Evolutionary conservation across 2,888 invertebrate species (phyloP).

Genomic region (Resseliella maxima): DNA sequence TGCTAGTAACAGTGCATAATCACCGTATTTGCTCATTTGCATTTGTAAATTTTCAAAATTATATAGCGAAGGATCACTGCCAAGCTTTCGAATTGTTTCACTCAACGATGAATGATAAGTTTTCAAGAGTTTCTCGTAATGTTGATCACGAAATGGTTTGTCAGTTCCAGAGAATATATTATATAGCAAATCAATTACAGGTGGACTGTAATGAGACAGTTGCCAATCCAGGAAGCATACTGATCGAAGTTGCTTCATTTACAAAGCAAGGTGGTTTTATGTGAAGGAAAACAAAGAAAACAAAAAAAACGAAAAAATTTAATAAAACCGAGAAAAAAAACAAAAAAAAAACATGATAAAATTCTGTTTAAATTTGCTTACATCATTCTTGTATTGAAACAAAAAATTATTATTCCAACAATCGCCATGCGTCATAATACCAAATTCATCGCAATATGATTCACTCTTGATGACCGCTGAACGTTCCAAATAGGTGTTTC

Average conservation of each 20-base stretch:
- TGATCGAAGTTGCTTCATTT: constrained; percentile 59
- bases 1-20: constrained; percentile 63
- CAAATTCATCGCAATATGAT: constrained; percentile 59
- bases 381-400: constrained; percentile 56
- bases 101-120: constrained; percentile 37
- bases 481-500: constrained; percentile 35
- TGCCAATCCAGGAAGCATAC: constrained; percentile 65
- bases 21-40: constrained; percentile 62
- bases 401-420: constrained; percentile 59
- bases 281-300: background rate
- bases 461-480: no score
- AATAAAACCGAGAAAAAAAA: no score
- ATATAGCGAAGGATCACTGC: constrained; percentile 29
- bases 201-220: constrained; percentile 64
- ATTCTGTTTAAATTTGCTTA: background rate
- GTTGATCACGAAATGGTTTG: constrained; percentile 61
- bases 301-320: background rate
- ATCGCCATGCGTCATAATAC: constrained; percentile 58
- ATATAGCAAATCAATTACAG: constrained; percentile 64
- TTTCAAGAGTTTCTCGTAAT: constrained; percentile 59
- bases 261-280: background rate
- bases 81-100: constrained; percentile 59
- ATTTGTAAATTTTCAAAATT: constrained; percentile 58
- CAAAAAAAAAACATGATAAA: background rate
- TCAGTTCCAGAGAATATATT: constrained; percentile 64